These are phyloP conservation scores for Acanthosepion pharaonis DNA, from an alignment of 2,888 invertebrate species.

Conservation along the genomic window DNA sequence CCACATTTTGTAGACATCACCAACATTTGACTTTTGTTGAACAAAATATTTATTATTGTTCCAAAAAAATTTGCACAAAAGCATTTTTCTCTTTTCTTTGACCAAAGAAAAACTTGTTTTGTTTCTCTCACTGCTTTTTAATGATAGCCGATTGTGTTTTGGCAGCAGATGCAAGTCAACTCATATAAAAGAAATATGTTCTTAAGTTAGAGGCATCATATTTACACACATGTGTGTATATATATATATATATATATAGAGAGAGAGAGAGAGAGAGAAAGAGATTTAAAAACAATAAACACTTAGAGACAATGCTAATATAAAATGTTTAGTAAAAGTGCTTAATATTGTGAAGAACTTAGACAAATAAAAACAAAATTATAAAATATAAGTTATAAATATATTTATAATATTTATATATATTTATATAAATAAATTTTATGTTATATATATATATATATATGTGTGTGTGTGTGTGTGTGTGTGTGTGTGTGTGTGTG, in stretches of 20 bases:
- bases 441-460: too few relatives aligned
- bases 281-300: too few relatives aligned
- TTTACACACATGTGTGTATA: neutral
- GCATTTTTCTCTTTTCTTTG: neutral
- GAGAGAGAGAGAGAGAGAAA: too few relatives aligned
- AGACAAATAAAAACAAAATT: too few relatives aligned
- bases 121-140: neutral
- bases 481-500: too few relatives aligned
- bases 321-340: too few relatives aligned
- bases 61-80: neutral
- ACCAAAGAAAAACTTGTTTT: neutral
- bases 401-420: too few relatives aligned
- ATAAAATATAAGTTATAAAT: too few relatives aligned
- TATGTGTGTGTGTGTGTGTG: too few relatives aligned
- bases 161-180: neutral
- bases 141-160: constrained; percentile 4
- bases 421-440: too few relatives aligned
- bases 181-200: neutral
- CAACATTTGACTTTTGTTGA: neutral
- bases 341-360: too few relatives aligned
- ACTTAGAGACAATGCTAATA: too few relatives aligned
- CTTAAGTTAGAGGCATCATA: neutral
- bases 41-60: neutral
- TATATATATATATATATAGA: neutral
- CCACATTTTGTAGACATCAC: neutral